Evolutionary conservation across 2,888 invertebrate species (phyloP).

Genomic region (Fabriciana adippe): DNA sequence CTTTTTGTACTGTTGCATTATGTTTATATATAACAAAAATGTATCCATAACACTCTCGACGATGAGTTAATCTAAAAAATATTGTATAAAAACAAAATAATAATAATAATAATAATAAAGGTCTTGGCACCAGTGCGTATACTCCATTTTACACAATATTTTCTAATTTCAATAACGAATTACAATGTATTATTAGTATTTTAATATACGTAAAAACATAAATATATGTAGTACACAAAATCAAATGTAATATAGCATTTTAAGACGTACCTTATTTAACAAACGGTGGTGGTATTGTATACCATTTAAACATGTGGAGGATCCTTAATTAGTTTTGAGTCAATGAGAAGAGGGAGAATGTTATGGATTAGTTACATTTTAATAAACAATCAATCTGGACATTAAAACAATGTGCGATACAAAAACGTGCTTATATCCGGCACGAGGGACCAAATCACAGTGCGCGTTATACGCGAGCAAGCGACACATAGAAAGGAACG

Average conservation of each 20-base stretch:
- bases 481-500: too few relatives aligned
- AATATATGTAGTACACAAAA: slow-evolving; percentile 74
- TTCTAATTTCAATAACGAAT: slow-evolving; percentile 67
- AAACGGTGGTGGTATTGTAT: slow-evolving; percentile 78
- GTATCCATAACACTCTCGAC: slow-evolving; percentile 78
- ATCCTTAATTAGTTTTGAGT: slow-evolving; percentile 82
- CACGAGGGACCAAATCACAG: slow-evolving; percentile 34
- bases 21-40: slow-evolving; percentile 42
- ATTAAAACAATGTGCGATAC: slow-evolving; percentile 52
- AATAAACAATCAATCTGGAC: slow-evolving; percentile 57
- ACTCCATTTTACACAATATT: slow-evolving; percentile 41
- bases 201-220: slow-evolving; percentile 61
- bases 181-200: slow-evolving; percentile 53
- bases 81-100: slow-evolving; percentile 29
- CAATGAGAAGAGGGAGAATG: slow-evolving; percentile 81
- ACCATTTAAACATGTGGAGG: slow-evolving; percentile 80
- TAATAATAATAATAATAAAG: slow-evolving; percentile 5
- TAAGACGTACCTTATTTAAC: slow-evolving; percentile 78
- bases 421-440: slow-evolving; percentile 54
- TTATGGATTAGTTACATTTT: slow-evolving; percentile 81
- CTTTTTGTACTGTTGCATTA: slow-evolving; percentile 35
- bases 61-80: slow-evolving; percentile 37
- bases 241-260: slow-evolving; percentile 64
- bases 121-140: slow-evolving; percentile 73
- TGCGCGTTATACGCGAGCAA: neutral